Evolutionary conservation across 2,113 vertebrate species (phyloP).

Genomic region (Apaloderma vittatum): DNA sequence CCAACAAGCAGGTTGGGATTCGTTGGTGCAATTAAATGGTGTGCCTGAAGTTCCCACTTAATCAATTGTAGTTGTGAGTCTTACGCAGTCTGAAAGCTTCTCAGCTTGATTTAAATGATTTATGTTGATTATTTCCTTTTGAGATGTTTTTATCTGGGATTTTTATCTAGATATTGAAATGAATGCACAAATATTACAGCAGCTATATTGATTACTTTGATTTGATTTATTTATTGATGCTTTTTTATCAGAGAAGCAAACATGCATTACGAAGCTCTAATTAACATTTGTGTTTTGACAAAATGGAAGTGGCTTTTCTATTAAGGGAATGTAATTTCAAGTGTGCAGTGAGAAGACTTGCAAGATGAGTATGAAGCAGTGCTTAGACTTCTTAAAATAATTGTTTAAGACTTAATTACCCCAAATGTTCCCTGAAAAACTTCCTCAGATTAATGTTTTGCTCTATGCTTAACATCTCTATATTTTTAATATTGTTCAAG

Average conservation of each 20-base stretch:
- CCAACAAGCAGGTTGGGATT: constrained; percentile 23
- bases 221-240: constrained; percentile 55
- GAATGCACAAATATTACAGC: constrained; percentile 52
- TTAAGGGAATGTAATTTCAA: constrained; percentile 59
- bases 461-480: background rate
- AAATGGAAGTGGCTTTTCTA: constrained; percentile 66
- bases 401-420: background rate
- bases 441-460: background rate
- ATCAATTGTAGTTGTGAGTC: constrained; percentile 62
- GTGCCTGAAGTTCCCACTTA: constrained; percentile 55
- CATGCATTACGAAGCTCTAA: constrained; percentile 65
- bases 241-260: constrained; percentile 50
- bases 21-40: constrained; percentile 54
- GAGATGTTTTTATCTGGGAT: constrained; percentile 51
- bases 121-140: constrained; percentile 67
- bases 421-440: background rate
- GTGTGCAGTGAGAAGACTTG: background rate
- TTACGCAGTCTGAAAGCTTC: constrained; percentile 73
- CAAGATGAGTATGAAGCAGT: background rate
- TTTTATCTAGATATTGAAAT: constrained; percentile 48
- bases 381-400: background rate
- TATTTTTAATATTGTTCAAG: background rate
- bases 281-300: constrained; percentile 67
- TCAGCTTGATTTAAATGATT: constrained; percentile 71
- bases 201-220: constrained; percentile 68